Percentiles rank a stretch among this genome's conserved stretches.
Conservation (phyloP, 2,113 vertebrate genomes). For the Trematocara marginatum region DNA sequence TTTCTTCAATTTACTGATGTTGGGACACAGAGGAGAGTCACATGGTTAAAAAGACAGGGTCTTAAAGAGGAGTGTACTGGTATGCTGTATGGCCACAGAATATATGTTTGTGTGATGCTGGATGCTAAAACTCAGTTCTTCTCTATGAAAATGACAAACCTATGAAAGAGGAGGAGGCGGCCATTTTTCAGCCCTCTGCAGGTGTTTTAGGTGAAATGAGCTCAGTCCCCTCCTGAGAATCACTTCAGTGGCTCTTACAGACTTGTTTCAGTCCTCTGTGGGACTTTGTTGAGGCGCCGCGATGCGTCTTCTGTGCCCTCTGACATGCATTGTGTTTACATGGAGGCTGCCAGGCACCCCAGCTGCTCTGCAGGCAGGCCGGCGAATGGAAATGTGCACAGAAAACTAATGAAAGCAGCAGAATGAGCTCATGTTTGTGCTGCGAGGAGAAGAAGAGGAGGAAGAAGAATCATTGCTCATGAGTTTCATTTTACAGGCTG, state of each 20-base stretch:
- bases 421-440: background rate
- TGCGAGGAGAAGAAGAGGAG: background rate
- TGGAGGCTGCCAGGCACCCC: background rate
- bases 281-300: background rate
- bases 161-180: background rate
- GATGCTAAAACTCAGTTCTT: background rate
- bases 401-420: background rate
- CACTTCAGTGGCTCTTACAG: background rate
- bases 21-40: background rate
- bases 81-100: background rate
- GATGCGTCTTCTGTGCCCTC: background rate
- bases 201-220: background rate
- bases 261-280: background rate
- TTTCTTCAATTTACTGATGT: background rate
- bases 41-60: background rate
- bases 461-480: background rate
- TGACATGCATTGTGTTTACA: slow-evolving; percentile 32
- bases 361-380: slow-evolving; percentile 11
- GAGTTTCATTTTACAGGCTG: background rate
- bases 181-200: background rate
- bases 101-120: background rate
- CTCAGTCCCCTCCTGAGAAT: background rate
- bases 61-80: background rate
- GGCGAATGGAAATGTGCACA: background rate
- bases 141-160: background rate